These are phyloP conservation scores for Dicyrtoma fusca DNA, from an alignment of 2,888 invertebrate genomes.

Conservation along the genomic window DNA sequence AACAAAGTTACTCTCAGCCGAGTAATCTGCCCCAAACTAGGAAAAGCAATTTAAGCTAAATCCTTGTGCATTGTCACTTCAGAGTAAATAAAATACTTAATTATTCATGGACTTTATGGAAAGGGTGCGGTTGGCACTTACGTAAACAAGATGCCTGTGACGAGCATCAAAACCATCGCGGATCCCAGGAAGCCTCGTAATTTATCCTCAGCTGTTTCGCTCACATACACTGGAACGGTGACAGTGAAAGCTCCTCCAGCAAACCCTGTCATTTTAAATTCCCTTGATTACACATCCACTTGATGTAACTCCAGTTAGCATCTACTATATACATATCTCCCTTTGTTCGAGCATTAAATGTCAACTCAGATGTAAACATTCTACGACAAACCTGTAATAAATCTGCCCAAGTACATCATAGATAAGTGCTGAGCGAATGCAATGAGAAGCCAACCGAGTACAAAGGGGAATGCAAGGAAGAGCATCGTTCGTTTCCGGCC, in stretches of 20 bases:
- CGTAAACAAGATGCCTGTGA: slow-evolving; percentile 38
- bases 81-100: too few relatives aligned
- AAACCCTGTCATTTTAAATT: slow-evolving; percentile 32
- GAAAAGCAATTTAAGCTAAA: too few relatives aligned
- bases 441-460: slow-evolving; percentile 60
- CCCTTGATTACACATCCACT: too few relatives aligned
- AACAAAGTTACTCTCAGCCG: too few relatives aligned
- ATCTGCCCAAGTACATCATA: slow-evolving; percentile 63
- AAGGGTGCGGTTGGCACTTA: too few relatives aligned
- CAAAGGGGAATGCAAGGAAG: slow-evolving; percentile 58
- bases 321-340: too few relatives aligned
- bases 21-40: too few relatives aligned
- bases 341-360: not conserved
- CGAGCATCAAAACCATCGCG: slow-evolving; percentile 35
- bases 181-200: slow-evolving; percentile 81
- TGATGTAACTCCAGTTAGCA: too few relatives aligned
- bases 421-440: slow-evolving; percentile 50
- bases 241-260: slow-evolving; percentile 27
- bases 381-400: slow-evolving; percentile 41
- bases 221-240: slow-evolving; percentile 63
- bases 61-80: too few relatives aligned
- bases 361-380: too few relatives aligned
- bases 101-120: too few relatives aligned
- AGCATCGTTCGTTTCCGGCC: slow-evolving; percentile 37
- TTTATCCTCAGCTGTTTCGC: slow-evolving; percentile 77